These are phyloP conservation scores for Eira barbara DNA, from an alignment of 2,113 vertebrate genomes.

Conservation along the genomic window DNA sequence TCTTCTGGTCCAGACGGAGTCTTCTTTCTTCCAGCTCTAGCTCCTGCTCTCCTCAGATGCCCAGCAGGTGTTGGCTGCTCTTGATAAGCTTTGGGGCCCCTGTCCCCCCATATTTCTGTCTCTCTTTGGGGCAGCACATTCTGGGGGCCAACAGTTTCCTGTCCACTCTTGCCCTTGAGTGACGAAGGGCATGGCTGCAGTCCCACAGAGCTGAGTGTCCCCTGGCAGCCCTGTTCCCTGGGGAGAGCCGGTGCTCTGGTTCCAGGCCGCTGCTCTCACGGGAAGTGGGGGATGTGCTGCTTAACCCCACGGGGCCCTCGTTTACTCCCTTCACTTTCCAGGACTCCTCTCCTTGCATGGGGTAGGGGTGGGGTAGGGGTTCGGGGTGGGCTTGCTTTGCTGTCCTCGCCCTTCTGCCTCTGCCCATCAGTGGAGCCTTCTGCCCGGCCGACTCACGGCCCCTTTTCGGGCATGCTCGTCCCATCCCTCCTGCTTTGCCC, in stretches of 20 bases:
- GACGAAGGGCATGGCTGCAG: rapidly evolving
- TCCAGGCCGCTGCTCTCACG: rapidly evolving
- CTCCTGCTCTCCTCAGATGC: not conserved
- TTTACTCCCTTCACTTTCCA: not conserved
- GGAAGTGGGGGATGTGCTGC: rapidly evolving
- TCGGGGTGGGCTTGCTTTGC: rapidly evolving
- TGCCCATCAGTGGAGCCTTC: rapidly evolving
- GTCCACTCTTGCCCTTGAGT: not conserved
- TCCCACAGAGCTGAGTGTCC: rapidly evolving
- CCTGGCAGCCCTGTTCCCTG: rapidly evolving
- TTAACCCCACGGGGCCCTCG: rapidly evolving
- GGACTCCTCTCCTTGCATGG: rapidly evolving
- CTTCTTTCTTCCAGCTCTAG: not conserved
- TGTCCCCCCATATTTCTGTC: not conserved
- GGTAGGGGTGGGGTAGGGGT: not conserved
- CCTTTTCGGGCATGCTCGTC: not conserved
- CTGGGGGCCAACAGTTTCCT: not conserved
- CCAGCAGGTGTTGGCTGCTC: not conserved
- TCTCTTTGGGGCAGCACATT: not conserved
- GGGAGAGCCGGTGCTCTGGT: not conserved
- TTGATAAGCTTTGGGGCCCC: too few relatives aligned
- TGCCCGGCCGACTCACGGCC: rapidly evolving
- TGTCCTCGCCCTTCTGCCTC: not conserved
- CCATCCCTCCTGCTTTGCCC: not conserved
- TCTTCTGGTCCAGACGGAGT: not conserved